Evolutionary conservation across 2,113 vertebrate genomes (phyloP).

Genomic region (Vimba vimba): DNA sequence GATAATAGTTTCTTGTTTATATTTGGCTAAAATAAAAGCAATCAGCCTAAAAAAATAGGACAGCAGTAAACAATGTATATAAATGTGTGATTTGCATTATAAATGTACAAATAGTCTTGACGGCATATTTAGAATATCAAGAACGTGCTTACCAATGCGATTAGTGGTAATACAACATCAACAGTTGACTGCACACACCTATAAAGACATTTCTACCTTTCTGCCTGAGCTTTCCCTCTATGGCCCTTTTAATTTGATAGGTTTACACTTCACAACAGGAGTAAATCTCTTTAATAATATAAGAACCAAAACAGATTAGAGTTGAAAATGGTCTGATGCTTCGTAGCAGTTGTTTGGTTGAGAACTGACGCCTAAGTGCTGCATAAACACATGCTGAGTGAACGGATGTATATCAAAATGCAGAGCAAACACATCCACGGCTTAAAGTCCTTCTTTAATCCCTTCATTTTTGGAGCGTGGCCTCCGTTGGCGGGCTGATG

Average conservation of each 20-base stretch:
- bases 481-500: constrained; percentile 23
- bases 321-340: constrained; percentile 31
- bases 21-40: background rate
- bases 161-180: constrained; percentile 20
- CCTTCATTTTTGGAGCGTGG: constrained; percentile 25
- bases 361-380: constrained; percentile 1
- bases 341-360: constrained; percentile 28
- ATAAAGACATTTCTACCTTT: background rate
- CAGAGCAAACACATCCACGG: constrained; percentile 71
- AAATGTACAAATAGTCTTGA: background rate
- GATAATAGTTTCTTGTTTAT: no score
- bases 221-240: background rate
- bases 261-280: constrained; percentile 32
- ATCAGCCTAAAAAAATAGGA: background rate
- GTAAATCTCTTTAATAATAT: constrained; percentile 46
- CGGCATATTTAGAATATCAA: background rate
- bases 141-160: constrained; percentile 11
- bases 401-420: constrained; percentile 66
- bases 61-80: background rate
- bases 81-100: background rate
- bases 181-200: background rate
- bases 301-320: constrained; percentile 38
- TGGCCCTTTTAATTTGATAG: constrained; percentile 27
- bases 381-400: constrained; percentile 30
- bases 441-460: constrained; percentile 63